phyloP scores from a whole-genome alignment of 2,113 vertebrate genomes.

The Halcyon malimbica region DNA sequence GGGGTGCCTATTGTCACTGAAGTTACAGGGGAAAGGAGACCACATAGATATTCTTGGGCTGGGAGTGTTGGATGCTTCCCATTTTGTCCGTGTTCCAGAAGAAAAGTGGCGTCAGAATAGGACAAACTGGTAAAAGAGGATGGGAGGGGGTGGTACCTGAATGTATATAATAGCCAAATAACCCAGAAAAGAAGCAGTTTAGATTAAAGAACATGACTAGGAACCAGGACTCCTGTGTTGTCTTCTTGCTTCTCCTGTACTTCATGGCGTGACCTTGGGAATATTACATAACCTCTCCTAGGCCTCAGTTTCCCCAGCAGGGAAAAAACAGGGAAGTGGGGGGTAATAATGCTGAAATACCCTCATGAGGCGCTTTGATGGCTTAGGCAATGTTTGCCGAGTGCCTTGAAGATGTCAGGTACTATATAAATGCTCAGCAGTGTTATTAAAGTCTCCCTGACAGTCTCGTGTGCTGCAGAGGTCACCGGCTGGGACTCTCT shows the following conservation, averaged over 20 bases:
- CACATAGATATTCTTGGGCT: neutral
- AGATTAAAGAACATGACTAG: neutral
- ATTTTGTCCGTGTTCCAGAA: neutral
- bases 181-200: neutral
- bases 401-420: neutral
- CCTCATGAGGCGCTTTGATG: neutral
- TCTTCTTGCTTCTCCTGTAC: neutral
- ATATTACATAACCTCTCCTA: neutral
- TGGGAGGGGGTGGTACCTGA: neutral
- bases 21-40: neutral
- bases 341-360: neutral
- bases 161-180: neutral
- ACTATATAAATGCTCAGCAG: neutral
- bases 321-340: neutral
- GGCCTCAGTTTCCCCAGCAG: slow-evolving; percentile 37
- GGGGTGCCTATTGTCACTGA: neutral
- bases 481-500: neutral
- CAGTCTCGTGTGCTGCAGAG: slow-evolving; percentile 4
- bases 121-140: neutral
- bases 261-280: slow-evolving; percentile 17
- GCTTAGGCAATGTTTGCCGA: neutral
- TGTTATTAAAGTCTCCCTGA: neutral
- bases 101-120: neutral
- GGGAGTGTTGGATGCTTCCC: neutral
- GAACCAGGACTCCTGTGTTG: neutral